Evolutionary conservation across 2,797 vertebrate genomes (phyloP), one percentile per base, ranked within the genome.

Genomic region (Distichodus sexfasciatus): DNA sequence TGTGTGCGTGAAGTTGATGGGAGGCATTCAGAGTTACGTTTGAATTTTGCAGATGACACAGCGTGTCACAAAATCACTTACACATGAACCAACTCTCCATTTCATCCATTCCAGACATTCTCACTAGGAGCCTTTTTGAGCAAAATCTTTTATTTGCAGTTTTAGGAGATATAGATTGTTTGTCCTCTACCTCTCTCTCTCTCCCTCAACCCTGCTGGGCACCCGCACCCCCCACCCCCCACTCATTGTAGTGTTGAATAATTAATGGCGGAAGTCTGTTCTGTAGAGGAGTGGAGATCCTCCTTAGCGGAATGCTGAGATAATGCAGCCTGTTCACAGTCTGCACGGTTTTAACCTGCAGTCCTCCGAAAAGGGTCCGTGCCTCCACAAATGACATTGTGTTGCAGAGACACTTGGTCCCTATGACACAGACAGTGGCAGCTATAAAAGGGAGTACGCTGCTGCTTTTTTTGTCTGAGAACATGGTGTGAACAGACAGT

Each of bases 231-330:
- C 60, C 14, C 5, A 41, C 71, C n/a, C 33, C 63, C 61, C 58
- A 59, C 19, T 66, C 67, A 57, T 24, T 57, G 24, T 6, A 5
- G 12, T 44, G n/a, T 35, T 74, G 26, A 79, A 76, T 79, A 74
- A 76, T 74, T 74, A 35, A 79, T 71, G 59, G 11, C 29, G n/a
- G 36, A 36, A 31, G 38, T 43, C 47, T 55, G 67, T 63, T 67
- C 71, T 38, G 19, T 63, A 29, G 47, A 59, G 53, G 55, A n/a
- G 38, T 59, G 19, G 35, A 35, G 66, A 41, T 53, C 35, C 29
- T 1, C 15, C 23, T 55, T n/a, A 15, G n/a, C 43, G 28, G 23
- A 10, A 51, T 23, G 23, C 55, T 31, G 31, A 19, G 31, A 36
- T 48, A 68, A 69, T 12, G 3, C 31, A 19, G 23, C 7, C 23